These are phyloP conservation scores for Drosophila lacicola DNA, from an alignment of 2,888 invertebrate genomes.

Conservation along the genomic window DNA sequence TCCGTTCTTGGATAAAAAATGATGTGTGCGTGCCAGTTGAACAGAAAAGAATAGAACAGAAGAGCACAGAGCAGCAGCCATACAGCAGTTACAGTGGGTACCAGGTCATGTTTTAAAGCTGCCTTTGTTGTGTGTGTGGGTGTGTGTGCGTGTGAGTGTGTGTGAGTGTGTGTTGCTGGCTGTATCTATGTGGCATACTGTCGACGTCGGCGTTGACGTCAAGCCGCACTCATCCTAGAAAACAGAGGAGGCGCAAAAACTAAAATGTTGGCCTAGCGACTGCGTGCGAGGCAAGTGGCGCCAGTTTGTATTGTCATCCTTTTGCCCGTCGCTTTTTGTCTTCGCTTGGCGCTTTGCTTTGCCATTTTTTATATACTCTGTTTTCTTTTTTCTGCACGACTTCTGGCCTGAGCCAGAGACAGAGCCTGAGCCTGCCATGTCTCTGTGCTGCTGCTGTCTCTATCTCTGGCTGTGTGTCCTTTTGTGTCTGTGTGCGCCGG, in stretches of 20 bases:
- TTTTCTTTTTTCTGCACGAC: slow-evolving; percentile 10
- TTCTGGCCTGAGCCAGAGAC: slow-evolving; percentile 13
- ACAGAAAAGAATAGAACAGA: slow-evolving; percentile 11
- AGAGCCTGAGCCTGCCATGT: slow-evolving; percentile 20
- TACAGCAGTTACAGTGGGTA: slow-evolving; percentile 13
- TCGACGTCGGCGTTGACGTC: slow-evolving; percentile 59
- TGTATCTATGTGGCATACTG: slow-evolving; percentile 61
- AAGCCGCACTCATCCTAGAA: slow-evolving; percentile 54
- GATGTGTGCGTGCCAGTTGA: slow-evolving; percentile 63
- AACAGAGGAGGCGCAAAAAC: slow-evolving; percentile 21
- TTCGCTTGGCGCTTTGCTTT: slow-evolving; percentile 52
- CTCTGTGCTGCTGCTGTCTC: slow-evolving; percentile 9
- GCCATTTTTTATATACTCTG: slow-evolving; percentile 25
- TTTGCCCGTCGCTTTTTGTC: slow-evolving; percentile 62
- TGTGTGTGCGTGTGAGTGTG: slow-evolving; percentile 15
- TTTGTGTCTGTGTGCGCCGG: slow-evolving; percentile 35
- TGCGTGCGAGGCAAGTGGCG: slow-evolving; percentile 76
- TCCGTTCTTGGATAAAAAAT: slow-evolving; percentile 62
- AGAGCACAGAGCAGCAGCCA: slow-evolving; percentile 2
- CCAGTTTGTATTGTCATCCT: slow-evolving; percentile 80
- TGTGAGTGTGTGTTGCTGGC: slow-evolving; percentile 14
- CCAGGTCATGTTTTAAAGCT: slow-evolving; percentile 69
- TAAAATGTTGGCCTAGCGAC: slow-evolving; percentile 75
- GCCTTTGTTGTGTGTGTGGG: slow-evolving; percentile 11
- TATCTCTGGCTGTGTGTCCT: slow-evolving; percentile 16